Evolutionary conservation across 2,888 invertebrate genomes (phyloP).

Genomic region (Macrosiphum euphorbiae): DNA sequence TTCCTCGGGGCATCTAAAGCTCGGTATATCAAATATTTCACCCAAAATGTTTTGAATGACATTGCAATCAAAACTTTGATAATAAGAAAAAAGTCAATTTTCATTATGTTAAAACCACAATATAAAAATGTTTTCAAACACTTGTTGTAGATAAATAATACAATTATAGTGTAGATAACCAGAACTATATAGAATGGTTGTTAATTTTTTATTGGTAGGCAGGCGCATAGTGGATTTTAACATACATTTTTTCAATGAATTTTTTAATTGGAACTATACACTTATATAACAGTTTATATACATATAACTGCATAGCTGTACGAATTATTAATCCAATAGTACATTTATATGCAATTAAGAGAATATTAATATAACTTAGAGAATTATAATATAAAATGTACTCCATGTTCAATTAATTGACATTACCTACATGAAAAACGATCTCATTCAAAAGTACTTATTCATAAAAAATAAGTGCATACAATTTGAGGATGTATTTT

Average conservation of each 20-base stretch:
- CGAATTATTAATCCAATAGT: not conserved
- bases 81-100: constrained; percentile 28
- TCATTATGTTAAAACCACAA: constrained; percentile 10
- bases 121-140: not conserved
- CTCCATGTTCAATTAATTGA: not conserved
- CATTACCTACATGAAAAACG: not conserved
- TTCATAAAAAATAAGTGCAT: not conserved
- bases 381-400: not conserved
- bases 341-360: too few relatives aligned
- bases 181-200: not conserved
- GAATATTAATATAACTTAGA: not conserved
- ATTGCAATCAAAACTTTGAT: constrained; percentile 50
- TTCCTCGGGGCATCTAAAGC: constrained; percentile 11
- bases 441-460: not conserved
- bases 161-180: not conserved
- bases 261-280: not conserved
- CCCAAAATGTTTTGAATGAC: constrained; percentile 34
- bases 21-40: constrained; percentile 34
- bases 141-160: not conserved
- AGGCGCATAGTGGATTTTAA: not conserved
- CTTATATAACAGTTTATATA: not conserved
- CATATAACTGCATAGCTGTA: not conserved
- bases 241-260: not conserved
- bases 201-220: not conserved
- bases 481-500: not conserved